Base-by-base conservation (phyloP, 2,888 invertebrate genomes). In the Orthosia gothica region DNA sequence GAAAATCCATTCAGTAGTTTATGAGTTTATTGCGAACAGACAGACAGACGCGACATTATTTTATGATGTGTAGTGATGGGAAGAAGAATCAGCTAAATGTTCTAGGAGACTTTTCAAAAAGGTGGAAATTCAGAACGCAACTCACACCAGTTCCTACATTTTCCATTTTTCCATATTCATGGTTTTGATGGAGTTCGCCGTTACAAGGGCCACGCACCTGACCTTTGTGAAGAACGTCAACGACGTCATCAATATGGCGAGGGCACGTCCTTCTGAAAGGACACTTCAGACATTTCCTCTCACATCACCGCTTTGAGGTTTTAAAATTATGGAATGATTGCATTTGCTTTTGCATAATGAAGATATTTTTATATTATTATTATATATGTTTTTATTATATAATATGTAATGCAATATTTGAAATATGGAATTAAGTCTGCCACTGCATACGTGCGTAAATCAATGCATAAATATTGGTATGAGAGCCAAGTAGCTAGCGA, bases 241-340 rank as follows among this genome's bases (percentile, higher is more conserved):
- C 66, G 49, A 74, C 74, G 54, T 81, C 81, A 81, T 81, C 78
- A 73, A 78, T 81, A 74, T 81, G 73, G 58, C 49, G 58, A 81
- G 78, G 40, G 66, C 65, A 71, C 45, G 65, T 62, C 81, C 76
- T 81, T 57, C 49, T 67, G 23, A 59, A 70, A 20, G 16, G 69
- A 47, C 32, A 1, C 78, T 82, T 81, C 45, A 73, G 63, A 66
- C 63, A 47, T 9, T 69, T 49, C 40, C 64, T 76, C 61, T 76
- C 57, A 61, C 15, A 78, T 26, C 47, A 15, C 2, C 15, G 54
- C 12, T 82, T 72, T 65, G 40, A 65, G 9, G n/a, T 7, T 64
- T 50, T 26, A 45, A 58, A 57, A 54, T 65, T 26, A 13, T 54
- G 11, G 32, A 63, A 58, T 72, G 18, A 52, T 45, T 71, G 11